These are phyloP conservation scores for Opisthograptis luteolata DNA, from an alignment of 2,888 invertebrate genomes.

Conservation along the genomic window DNA sequence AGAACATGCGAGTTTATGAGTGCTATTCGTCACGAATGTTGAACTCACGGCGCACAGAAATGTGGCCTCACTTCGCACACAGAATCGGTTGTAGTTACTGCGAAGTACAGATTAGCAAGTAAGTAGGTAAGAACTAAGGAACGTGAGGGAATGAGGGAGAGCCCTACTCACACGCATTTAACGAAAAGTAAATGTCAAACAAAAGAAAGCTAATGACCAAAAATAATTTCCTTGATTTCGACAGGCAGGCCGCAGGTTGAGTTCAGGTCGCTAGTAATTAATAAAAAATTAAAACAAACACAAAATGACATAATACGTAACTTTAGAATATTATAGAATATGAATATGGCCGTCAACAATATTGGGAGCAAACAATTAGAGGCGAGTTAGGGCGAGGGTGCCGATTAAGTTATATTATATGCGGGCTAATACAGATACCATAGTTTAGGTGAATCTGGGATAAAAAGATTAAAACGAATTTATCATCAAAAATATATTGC, in stretches of 20 bases:
- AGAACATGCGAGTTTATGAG: slow-evolving; percentile 72
- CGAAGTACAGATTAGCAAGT: background rate
- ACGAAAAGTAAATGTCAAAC: too few species aligned
- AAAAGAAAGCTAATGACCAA: too few species aligned
- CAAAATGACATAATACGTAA: slow-evolving; percentile 27
- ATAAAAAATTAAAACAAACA: slow-evolving; percentile 34
- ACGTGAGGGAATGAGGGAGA: slow-evolving; percentile 50
- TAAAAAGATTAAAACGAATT: too few species aligned
- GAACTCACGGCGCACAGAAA: slow-evolving; percentile 56
- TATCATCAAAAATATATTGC: too few species aligned
- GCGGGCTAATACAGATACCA: slow-evolving; percentile 78
- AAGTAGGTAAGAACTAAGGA: background rate
- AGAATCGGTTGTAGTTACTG: slow-evolving; percentile 1
- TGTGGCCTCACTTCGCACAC: background rate
- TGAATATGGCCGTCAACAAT: slow-evolving; percentile 78
- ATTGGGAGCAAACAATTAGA: slow-evolving; percentile 83
- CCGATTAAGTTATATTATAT: slow-evolving; percentile 84
- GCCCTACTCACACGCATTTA: slow-evolving; percentile 46
- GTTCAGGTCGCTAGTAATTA: slow-evolving; percentile 18
- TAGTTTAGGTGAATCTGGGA: slow-evolving; percentile 72
- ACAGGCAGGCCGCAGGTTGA: too few species aligned
- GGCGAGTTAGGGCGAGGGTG: slow-evolving; percentile 71
- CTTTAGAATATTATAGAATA: too few species aligned
- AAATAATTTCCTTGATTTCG: too few species aligned
- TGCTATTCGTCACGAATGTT: slow-evolving; percentile 80